Base-by-base conservation (phyloP, 2,888 invertebrate species). In the Phrixothrix hirtus region DNA sequence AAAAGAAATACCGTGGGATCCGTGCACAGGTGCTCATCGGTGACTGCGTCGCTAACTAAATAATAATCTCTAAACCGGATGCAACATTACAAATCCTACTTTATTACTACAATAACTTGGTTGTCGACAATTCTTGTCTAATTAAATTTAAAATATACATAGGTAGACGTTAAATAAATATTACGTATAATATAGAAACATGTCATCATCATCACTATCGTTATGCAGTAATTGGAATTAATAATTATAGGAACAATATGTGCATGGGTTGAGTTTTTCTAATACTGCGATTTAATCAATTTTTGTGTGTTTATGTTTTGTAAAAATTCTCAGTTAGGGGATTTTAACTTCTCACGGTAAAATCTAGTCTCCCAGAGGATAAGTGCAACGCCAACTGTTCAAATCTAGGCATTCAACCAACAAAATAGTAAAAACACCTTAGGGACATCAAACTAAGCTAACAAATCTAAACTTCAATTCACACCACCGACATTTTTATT, bases 1-100 rank as follows among this genome's bases (percentile, higher is more conserved):
- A 27, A 37, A 59, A 58, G 60, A 65, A 61, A 56, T 59, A 67
- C 64, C 67, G 67, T 67, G 67, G 65, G 67, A 67, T 62, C 58
- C 59, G 58, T 38, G 59, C 59, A 65, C 67, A 67, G 65, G 66
- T 66, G 65, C 61, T 38, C 59, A 60, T 47, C 56, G 42, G 47
- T 42, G 38, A 15, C 46, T 30, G 21, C 12, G 14, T 52, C 30
- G 38, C 42, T 39, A 48, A 48, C 47, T 53, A 42, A 53, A 51
- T 43, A 53, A 48, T 48, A 52, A 53, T 47, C 53, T 39, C 15
- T 26, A 39, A 34, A 42, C 42, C 47, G 53, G 53, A 53, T 47
- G 30, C 41, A 14, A 39, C 29, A 30, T 48, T 35, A 47, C 47
- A 38, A 44, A 36, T 34, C 26, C 25, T 43, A 44, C 44, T 45